Percentiles rank a stretch among this genome's conserved stretches.
These are phyloP conservation scores for Syncerus caffer DNA, from an alignment of 2,797 vertebrate species.

Conservation along the genomic window DNA sequence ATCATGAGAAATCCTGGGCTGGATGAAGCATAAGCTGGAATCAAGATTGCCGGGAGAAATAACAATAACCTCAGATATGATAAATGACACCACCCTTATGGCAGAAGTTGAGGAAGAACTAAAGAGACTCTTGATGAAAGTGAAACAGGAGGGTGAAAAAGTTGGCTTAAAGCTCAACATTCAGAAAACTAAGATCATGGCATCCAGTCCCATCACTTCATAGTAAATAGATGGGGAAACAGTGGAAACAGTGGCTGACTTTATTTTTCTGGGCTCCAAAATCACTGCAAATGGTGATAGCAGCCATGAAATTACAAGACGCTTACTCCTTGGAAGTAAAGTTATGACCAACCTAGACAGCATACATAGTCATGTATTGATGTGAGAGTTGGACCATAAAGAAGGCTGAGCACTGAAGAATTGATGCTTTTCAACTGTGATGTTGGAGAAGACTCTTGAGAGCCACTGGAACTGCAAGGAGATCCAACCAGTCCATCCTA, in stretches of 20 bases:
- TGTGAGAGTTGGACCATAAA: neutral
- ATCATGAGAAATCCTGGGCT: neutral
- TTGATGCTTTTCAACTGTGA: neutral
- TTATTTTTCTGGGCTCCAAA: neutral
- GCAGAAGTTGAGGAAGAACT: neutral
- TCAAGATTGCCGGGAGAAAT: neutral
- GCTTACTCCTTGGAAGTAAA: neutral
- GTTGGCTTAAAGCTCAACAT: neutral
- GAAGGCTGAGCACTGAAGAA: fast-evolving
- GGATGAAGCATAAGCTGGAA: neutral
- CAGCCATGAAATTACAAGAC: neutral
- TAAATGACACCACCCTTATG: neutral
- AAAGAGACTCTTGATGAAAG: neutral
- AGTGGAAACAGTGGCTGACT: neutral
- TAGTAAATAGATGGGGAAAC: neutral
- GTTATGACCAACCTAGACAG: neutral
- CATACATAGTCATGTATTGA: neutral
- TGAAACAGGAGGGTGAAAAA: neutral
- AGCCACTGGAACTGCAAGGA: neutral
- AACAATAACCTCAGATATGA: neutral
- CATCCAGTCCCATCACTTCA: neutral
- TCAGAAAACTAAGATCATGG: neutral
- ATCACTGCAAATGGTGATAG: neutral
- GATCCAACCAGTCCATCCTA: neutral
- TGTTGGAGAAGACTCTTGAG: neutral